Evolutionary conservation across 2,797 vertebrate genomes (phyloP).

Genomic region (Premnoplex brunnescens): DNA sequence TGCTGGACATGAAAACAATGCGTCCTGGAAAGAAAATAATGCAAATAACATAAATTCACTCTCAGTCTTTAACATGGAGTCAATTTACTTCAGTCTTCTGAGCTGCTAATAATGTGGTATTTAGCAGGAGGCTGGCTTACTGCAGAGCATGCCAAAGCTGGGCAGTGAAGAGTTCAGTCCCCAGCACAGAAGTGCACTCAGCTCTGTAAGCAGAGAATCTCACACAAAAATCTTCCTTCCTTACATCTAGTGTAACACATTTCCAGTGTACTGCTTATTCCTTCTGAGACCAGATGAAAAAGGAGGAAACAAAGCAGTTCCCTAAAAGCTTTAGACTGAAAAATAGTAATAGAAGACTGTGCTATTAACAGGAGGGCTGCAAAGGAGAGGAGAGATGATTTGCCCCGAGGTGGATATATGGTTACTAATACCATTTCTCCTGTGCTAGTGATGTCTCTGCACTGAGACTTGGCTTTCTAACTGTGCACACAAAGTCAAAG

Average conservation of each 20-base stretch:
- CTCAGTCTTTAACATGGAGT: neutral
- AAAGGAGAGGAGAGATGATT: neutral
- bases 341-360: neutral
- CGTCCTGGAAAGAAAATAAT: conserved; percentile 70
- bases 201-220: neutral
- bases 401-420: neutral
- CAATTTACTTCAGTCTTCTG: neutral
- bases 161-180: neutral
- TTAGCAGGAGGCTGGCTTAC: neutral
- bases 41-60: neutral
- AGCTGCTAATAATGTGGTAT: neutral
- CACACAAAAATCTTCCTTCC: neutral
- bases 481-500: neutral
- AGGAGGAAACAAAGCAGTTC: neutral
- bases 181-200: neutral
- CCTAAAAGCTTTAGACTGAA: neutral
- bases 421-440: neutral
- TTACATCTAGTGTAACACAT: neutral
- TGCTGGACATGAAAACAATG: conserved; percentile 82
- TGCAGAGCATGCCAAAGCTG: neutral
- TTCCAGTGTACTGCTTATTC: neutral
- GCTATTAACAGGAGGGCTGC: neutral
- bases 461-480: neutral
- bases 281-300: neutral
- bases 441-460: neutral